A percentile compares a stretch with the other conserved stretches of the same genome.
Conservation (phyloP, 1,140 invertebrate genomes). For the Dendrolimus kikuchii region DNA sequence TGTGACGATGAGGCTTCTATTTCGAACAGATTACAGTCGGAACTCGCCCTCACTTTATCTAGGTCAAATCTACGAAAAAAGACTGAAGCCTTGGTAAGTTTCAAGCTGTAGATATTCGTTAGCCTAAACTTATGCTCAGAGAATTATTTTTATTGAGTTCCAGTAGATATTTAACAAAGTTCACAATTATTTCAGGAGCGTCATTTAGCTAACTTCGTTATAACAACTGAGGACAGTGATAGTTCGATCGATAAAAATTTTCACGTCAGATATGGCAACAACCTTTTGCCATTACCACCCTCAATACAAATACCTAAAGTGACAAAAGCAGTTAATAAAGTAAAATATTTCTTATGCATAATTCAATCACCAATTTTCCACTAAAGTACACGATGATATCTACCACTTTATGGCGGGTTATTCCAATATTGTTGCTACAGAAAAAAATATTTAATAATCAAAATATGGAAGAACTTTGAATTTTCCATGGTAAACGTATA, state of each 20-base stretch:
- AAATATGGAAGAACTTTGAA: too few species aligned
- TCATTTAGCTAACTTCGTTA: too few species aligned
- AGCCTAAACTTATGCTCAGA: slow-evolving; percentile 11
- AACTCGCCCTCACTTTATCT: slow-evolving; percentile 80
- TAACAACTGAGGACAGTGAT: slow-evolving; percentile 34
- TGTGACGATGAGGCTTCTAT: slow-evolving; percentile 63
- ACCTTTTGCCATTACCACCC: slow-evolving; percentile 66
- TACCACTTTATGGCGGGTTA: too few species aligned
- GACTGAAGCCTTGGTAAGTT: slow-evolving; percentile 77
- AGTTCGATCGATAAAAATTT: slow-evolving; percentile 56
- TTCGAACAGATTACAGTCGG: slow-evolving; percentile 79
- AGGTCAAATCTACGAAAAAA: slow-evolving; percentile 81
- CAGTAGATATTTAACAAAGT: slow-evolving; percentile 35
- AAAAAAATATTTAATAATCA: too few species aligned
- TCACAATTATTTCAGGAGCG: too few species aligned
- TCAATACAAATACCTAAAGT: slow-evolving; percentile 69
- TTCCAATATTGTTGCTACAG: too few species aligned
- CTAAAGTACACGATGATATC: too few species aligned
- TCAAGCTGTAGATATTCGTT: background rate
- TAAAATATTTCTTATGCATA: too few species aligned
- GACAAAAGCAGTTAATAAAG: slow-evolving; percentile 21
- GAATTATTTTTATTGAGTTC: slow-evolving; percentile 46
- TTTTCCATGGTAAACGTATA: too few species aligned
- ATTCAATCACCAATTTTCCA: too few species aligned
- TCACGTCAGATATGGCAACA: slow-evolving; percentile 71